These are phyloP conservation scores for Aproaerema taeniolella DNA, from an alignment of 2,888 invertebrate genomes.

Conservation along the genomic window DNA sequence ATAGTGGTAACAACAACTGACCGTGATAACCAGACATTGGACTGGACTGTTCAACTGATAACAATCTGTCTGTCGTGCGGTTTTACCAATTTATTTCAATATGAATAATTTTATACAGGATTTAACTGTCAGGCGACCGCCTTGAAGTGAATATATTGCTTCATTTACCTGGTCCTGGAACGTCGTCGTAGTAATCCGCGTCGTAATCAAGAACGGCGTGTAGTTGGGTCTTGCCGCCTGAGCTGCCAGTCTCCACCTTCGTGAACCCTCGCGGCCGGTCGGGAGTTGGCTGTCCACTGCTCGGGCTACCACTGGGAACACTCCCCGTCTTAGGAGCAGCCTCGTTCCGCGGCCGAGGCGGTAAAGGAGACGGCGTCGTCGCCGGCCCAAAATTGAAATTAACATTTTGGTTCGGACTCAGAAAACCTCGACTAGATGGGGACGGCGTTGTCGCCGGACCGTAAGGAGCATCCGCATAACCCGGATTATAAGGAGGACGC, in stretches of 20 bases:
- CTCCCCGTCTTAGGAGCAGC: slow-evolving; percentile 68
- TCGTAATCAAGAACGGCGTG: slow-evolving; percentile 87
- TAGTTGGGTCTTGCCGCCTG: slow-evolving; percentile 79
- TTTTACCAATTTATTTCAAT: slow-evolving; percentile 29
- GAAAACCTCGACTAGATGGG: slow-evolving; percentile 66
- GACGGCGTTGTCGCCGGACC: slow-evolving; percentile 46
- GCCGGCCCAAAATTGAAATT: slow-evolving; percentile 51
- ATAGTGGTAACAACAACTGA: slow-evolving; percentile 45
- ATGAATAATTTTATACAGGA: slow-evolving; percentile 31
- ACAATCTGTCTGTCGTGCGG: slow-evolving; percentile 28
- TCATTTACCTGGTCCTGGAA: slow-evolving; percentile 65
- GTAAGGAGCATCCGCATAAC: slow-evolving; percentile 56
- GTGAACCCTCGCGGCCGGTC: slow-evolving; percentile 81
- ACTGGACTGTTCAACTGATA: slow-evolving; percentile 31
- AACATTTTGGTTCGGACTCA: slow-evolving; percentile 50
- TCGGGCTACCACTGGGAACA: slow-evolving; percentile 52
- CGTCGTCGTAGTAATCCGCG: slow-evolving; percentile 80
- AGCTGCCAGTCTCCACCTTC: slow-evolving; percentile 76
- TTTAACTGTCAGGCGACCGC: slow-evolving; percentile 25
- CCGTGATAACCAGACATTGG: slow-evolving; percentile 27
- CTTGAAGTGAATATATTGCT: slow-evolving; percentile 12
- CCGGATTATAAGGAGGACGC: slow-evolving; percentile 47
- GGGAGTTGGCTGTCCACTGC: slow-evolving; percentile 56
- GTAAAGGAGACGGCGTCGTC: slow-evolving; percentile 37
- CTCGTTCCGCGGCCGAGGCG: slow-evolving; percentile 39